Evolutionary conservation across 2,113 vertebrate species (phyloP).

Genomic region (Trichechus manatus): DNA sequence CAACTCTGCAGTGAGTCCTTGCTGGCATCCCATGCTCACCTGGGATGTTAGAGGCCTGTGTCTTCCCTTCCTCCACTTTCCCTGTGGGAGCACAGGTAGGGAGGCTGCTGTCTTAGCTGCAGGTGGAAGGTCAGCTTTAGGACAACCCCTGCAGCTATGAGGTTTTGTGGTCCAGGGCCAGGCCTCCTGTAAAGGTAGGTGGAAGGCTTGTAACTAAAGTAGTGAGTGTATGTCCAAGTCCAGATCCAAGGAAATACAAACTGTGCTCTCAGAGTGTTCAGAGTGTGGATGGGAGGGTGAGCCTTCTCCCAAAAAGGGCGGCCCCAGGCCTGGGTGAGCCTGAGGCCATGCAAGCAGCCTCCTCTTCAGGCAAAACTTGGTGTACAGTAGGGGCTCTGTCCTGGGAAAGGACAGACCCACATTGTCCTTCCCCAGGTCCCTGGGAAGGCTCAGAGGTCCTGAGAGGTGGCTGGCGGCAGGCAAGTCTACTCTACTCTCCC

Average conservation of each 20-base stretch:
- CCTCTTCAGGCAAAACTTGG: neutral
- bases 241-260: neutral
- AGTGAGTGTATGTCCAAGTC: neutral
- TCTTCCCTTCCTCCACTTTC: neutral
- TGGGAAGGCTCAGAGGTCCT: neutral
- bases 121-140: neutral
- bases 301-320: neutral
- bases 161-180: neutral
- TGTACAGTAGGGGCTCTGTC: neutral
- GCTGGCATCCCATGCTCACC: neutral
- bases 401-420: neutral
- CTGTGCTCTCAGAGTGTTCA: neutral
- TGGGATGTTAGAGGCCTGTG: neutral
- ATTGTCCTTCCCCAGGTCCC: neutral
- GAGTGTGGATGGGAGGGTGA: neutral
- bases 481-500: neutral
- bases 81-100: neutral
- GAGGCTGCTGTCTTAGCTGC: neutral
- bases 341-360: neutral
- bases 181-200: neutral
- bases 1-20: neutral
- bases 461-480: neutral
- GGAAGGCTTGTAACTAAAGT: conserved; percentile 23
- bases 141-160: neutral
- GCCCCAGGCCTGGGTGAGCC: neutral